phyloP scores from a whole-genome alignment of 2,113 vertebrate species.

The Bos taurus region ARS-UCD2.0 NC_037354.1:12295001-12295500 shows the following conservation, averaged over 20 bases:
- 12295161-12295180: fast-evolving
- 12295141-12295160: background rate
- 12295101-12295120: background rate
- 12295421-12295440: fast-evolving
- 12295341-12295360: background rate
- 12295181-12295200: fast-evolving
- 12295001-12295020: background rate
- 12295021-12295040: background rate
- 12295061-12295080: background rate
- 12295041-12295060: background rate
- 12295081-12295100: background rate
- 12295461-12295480: background rate
- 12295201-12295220: background rate
- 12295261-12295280: background rate
- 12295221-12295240: background rate
- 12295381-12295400: background rate
- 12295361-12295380: background rate
- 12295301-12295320: background rate
- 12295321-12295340: background rate
- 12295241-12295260: background rate
- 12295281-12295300: background rate
- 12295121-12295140: background rate
- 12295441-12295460: background rate
- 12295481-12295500: background rate
- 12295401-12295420: background rate